Evolutionary conservation across 2,888 invertebrate species (phyloP), one percentile per base, ranked within the genome.

Genomic region (Stenchaetothrips biformis): DNA sequence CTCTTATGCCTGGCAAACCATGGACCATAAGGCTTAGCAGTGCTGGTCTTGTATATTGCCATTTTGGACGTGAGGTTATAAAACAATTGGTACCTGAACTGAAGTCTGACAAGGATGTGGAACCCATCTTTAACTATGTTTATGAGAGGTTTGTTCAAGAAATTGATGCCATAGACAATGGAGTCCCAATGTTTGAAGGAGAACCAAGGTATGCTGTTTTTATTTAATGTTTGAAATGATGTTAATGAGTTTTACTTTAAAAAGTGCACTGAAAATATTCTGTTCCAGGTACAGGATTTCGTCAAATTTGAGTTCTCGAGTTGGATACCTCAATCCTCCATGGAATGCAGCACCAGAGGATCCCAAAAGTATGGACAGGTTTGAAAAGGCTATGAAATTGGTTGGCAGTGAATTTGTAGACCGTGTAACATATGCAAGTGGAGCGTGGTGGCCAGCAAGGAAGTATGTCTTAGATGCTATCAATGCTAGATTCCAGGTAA

Each of bases 161-260:
- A 89, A 90, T 99, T 81, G 99, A 99, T 88, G 99, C 94, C 0
- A 94, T 98, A 80, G 99, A 99, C 86, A 99, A 99, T 88, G 99
- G 99, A n/a, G 90, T 98, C 0, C 92, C 93, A 0, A 93, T 95
- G 89, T 91, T 90, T 82, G 91, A 92, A 77, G 93, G 91, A 1
- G 91, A 92, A 84, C 92, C 93, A 0, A 79, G 81, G 84, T 88
- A 86, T 9, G 11, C 13, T 18, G 0, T 4, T 13, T 16, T 53
- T 13, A 53, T 3, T 13, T 9, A 3, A 83, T 83, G 82, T 25
- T 74, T 11, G 18, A 3, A 16, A 74, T 7, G 7, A 25, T 53
- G 11, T 67, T 47, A 18, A 9, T 4, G 11, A 9, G 78, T 7
- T 79, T 4, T 13, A 16, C 48, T 49, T 25, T 7, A n/a, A 79